These are phyloP conservation scores for Picus viridis DNA, from an alignment of 2,797 vertebrate species.

Conservation along the genomic window DNA sequence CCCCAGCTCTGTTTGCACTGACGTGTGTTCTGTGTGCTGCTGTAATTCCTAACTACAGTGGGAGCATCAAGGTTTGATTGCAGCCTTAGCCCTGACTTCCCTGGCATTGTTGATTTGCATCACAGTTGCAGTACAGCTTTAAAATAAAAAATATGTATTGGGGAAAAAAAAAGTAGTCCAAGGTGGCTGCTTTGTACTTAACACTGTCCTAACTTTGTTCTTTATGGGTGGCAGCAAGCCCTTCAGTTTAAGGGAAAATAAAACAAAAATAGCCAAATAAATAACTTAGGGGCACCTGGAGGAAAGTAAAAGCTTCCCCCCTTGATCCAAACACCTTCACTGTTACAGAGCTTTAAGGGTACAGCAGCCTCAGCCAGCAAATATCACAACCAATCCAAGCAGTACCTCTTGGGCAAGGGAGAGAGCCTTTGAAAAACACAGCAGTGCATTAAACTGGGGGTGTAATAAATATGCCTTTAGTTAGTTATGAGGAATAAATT, in stretches of 20 bases:
- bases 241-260: slow-evolving; percentile 41
- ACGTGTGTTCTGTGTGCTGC: background rate
- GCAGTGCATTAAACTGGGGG: background rate
- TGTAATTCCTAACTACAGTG: background rate
- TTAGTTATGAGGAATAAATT: slow-evolving; percentile 76
- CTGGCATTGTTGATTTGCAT: slow-evolving; percentile 13
- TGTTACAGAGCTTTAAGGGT: slow-evolving; percentile 11
- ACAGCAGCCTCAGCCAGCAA: slow-evolving; percentile 47
- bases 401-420: background rate
- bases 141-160: background rate
- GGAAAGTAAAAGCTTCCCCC: slow-evolving; percentile 12
- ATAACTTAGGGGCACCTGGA: slow-evolving; percentile 48
- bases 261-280: slow-evolving; percentile 69
- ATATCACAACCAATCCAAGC: background rate
- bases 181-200: background rate
- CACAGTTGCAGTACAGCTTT: background rate
- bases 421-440: slow-evolving; percentile 13
- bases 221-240: slow-evolving; percentile 29
- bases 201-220: background rate
- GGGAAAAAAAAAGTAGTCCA: background rate
- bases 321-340: slow-evolving; percentile 29
- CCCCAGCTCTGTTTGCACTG: background rate
- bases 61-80: background rate
- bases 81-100: slow-evolving; percentile 8
- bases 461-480: slow-evolving; percentile 42